Evolutionary conservation across 2,113 vertebrate species (phyloP), one percentile per base, ranked within the genome.

Genomic region (Hydrolagus affinis): DNA sequence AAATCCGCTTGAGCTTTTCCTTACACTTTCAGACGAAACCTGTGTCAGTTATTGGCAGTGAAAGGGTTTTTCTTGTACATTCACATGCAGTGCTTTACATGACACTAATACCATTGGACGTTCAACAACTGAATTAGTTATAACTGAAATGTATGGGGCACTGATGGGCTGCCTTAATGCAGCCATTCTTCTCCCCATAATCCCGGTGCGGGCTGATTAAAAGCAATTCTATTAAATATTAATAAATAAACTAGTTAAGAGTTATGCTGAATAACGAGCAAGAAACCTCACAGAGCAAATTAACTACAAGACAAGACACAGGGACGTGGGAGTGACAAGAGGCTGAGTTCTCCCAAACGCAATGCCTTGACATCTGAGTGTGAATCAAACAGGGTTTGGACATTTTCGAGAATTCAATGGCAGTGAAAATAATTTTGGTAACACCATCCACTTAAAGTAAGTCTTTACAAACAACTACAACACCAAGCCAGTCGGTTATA

Each of bases 401-500:
- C 60, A 30, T 30, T 66, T 83, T 72, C 66, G 14, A 83, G 28
- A 32, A 32, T 66, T 80, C 28, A 68, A 12, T 83, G 21, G 64
- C 17, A 64, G 32, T 66, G 28, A 64, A 64, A 83, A 66, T 32
- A 28, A 57, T 83, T 19, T 66, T 44, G 44, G 66, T 60, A 64
- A 83, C 78, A 83, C 62, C 28, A 83, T 66, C 14, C 28, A 68
- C n/a, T 83, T 68, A 83, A 66, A 83, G 78, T 28, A 83, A 83
- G 30, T 68, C 78, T 68, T 83, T 83, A 83, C 78, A 83, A 68
- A 66, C 62, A 83, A 83, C 62, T 68, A 83, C 78, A 83, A 62
- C 62, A 66, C 62, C 78, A 66, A 66, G 57, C 62, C 66, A 15
- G 62, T 83, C 78, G 19, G 78, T 83, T 83, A 83, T 83, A 68